phyloP scores from a whole-genome alignment of 1,140 invertebrate species.

The Temnothorax longispinosus region DNA sequence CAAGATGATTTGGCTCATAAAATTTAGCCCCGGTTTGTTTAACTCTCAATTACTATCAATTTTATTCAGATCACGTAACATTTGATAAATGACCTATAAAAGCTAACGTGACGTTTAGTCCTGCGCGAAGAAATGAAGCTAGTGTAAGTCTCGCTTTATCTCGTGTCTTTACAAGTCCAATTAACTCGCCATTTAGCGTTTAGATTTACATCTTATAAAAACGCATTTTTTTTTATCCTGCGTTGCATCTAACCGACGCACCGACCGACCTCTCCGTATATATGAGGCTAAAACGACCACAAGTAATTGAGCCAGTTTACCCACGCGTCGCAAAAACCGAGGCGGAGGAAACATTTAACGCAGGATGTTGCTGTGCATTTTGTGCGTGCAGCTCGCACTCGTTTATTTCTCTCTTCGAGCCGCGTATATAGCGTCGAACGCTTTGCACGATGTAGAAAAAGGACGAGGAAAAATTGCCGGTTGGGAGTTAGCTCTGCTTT shows the following conservation, averaged over 20 bases:
- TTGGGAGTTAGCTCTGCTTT: background rate
- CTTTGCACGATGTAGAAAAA: slow-evolving; percentile 10
- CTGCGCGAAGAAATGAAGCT: background rate
- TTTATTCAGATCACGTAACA: background rate
- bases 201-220: background rate
- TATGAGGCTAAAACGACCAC: slow-evolving; percentile 4
- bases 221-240: background rate
- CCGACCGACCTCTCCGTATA: background rate
- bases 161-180: background rate
- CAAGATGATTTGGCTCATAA: background rate
- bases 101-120: background rate
- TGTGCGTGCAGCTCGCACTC: slow-evolving; percentile 50
- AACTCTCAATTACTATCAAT: slow-evolving; percentile 6
- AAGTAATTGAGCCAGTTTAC: slow-evolving; percentile 63
- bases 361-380: slow-evolving; percentile 64
- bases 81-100: background rate
- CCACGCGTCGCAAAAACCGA: slow-evolving; percentile 31
- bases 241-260: background rate
- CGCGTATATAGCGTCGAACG: background rate
- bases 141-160: background rate
- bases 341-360: slow-evolving; percentile 58
- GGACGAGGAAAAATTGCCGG: slow-evolving; percentile 13
- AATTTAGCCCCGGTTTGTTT: background rate
- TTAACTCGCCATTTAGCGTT: background rate
- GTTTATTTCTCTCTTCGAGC: slow-evolving; percentile 34